phyloP scores from a whole-genome alignment of 2,888 invertebrate species.

The Leptinotarsa rubiginosa region DNA sequence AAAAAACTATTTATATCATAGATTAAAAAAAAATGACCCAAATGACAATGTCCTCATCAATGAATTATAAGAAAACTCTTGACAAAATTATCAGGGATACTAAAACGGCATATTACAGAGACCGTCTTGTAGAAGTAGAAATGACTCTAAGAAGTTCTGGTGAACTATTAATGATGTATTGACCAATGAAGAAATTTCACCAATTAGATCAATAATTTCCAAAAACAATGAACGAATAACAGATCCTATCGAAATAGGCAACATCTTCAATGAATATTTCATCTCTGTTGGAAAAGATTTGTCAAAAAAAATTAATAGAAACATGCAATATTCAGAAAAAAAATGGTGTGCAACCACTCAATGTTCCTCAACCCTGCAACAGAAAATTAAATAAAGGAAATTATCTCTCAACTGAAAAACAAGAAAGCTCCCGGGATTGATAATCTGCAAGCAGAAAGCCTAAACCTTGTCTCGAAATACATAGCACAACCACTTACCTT shows the following conservation, averaged over 20 bases:
- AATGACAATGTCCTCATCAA: neutral
- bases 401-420: constrained; percentile 20
- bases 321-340: too few relatives aligned
- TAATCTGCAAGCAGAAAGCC: constrained; percentile 7
- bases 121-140: constrained; percentile 3
- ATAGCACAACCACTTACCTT: constrained; percentile 13
- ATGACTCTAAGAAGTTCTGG: constrained; percentile 21
- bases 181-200: neutral
- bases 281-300: constrained; percentile 4
- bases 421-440: constrained; percentile 22
- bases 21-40: too few relatives aligned
- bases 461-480: constrained; percentile 7
- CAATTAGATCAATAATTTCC: too few relatives aligned
- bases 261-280: constrained; percentile 20
- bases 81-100: neutral
- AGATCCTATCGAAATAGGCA: constrained; percentile 13
- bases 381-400: neutral
- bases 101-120: constrained; percentile 16
- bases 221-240: too few relatives aligned
- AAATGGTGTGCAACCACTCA: constrained; percentile 2
- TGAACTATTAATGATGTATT: constrained; percentile 21
- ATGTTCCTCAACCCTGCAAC: too few relatives aligned
- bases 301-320: too few relatives aligned
- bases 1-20: too few relatives aligned
- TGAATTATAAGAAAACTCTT: neutral